These are phyloP conservation scores for Poecilobothrus nobilitatus DNA, from an alignment of 2,888 invertebrate species.

Conservation along the genomic window DNA sequence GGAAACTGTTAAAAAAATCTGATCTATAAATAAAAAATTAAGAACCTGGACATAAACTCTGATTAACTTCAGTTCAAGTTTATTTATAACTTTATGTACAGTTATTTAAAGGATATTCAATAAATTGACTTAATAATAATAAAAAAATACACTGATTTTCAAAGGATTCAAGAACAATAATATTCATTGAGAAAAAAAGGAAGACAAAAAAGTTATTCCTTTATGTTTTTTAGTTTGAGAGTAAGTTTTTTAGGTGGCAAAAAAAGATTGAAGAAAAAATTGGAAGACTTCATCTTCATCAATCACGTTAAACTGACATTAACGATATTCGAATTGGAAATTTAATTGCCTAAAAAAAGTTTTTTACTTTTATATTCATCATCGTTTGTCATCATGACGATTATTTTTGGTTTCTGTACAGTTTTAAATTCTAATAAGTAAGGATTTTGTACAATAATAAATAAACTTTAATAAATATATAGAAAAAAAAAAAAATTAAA, in stretches of 20 bases:
- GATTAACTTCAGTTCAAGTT: background rate
- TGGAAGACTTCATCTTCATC: slow-evolving; percentile 4
- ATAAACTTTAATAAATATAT: too few relatives aligned
- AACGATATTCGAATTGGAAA: slow-evolving; percentile 3
- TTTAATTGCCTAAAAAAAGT: background rate
- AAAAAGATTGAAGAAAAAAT: background rate
- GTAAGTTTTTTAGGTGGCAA: background rate
- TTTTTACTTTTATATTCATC: background rate
- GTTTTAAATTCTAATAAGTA: too few relatives aligned
- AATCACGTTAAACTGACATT: slow-evolving; percentile 2
- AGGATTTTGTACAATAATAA: too few relatives aligned
- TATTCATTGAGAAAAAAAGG: background rate
- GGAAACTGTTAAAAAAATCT: background rate
- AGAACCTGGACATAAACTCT: background rate
- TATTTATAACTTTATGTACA: background rate
- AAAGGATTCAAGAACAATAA: background rate
- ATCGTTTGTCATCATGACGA: background rate
- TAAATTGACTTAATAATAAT: background rate
- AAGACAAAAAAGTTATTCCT: too few relatives aligned
- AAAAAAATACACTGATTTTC: background rate
- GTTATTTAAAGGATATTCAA: background rate
- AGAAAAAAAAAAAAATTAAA: too few relatives aligned
- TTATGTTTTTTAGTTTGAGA: too few relatives aligned
- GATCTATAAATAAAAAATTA: background rate
- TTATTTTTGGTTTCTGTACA: too few relatives aligned